phyloP scores from a whole-genome alignment of 2,888 invertebrate genomes.

The Apodemia hepburni region DNA sequence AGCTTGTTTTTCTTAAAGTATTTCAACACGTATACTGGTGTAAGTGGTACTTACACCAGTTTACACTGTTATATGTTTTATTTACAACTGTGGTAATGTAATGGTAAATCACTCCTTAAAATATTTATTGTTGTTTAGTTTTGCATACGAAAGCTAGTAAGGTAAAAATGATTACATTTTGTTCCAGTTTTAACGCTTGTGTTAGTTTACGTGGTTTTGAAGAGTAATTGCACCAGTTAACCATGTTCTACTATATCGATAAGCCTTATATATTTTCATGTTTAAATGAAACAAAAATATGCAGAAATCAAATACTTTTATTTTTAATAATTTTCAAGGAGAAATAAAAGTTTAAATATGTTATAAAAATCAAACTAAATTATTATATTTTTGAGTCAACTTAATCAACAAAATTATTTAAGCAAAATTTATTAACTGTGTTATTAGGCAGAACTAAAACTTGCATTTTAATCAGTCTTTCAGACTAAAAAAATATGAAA shows the following conservation, averaged over 20 bases:
- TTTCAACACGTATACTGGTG: background rate
- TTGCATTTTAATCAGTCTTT: too few relatives aligned
- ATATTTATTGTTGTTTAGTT: too few relatives aligned
- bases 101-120: background rate
- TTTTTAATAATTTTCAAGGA: constrained; percentile 2
- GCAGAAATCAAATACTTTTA: background rate
- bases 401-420: background rate
- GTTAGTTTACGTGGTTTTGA: background rate
- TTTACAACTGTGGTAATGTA: background rate
- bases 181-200: too few relatives aligned
- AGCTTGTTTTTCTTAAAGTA: background rate
- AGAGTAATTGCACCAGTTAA: background rate
- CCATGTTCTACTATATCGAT: background rate
- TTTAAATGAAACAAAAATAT: background rate
- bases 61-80: background rate
- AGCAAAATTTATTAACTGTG: background rate
- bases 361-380: background rate
- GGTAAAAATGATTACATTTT: too few relatives aligned
- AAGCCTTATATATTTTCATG: too few relatives aligned
- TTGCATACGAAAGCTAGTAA: too few relatives aligned
- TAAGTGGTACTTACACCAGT: too few relatives aligned
- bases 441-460: too few relatives aligned
- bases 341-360: too few relatives aligned
- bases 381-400: background rate
- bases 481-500: too few relatives aligned